Conservation (phyloP, 2,113 vertebrate species). For the Holacanthus passer region DNA sequence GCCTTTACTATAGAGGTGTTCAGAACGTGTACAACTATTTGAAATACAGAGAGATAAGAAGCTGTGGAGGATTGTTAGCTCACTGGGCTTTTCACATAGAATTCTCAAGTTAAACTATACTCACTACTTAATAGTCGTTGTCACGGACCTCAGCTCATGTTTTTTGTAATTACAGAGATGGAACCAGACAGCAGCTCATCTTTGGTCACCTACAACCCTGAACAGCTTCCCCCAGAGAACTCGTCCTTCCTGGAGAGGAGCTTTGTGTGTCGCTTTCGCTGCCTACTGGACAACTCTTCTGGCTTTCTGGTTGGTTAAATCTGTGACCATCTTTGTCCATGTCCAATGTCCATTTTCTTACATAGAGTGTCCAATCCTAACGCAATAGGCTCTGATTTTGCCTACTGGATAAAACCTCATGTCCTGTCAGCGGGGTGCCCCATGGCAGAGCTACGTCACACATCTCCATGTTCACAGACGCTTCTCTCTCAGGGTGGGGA, state of each 20-base stretch:
- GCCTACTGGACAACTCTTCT: constrained; percentile 95
- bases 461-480: background rate
- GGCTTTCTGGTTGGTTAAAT: constrained; percentile 91
- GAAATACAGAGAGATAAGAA: background rate
- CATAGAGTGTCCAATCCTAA: no score
- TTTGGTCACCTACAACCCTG: constrained; percentile 85
- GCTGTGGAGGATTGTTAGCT: background rate
- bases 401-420: background rate
- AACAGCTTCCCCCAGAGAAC: constrained; percentile 93
- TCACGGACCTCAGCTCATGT: background rate
- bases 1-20: background rate
- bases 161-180: constrained; percentile 56
- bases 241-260: constrained; percentile 92
- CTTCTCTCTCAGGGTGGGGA: background rate
- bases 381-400: background rate
- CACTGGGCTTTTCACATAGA: background rate
- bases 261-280: constrained; percentile 94
- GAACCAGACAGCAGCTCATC: constrained; percentile 69
- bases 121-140: background rate
- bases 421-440: background rate
- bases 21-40: no score
- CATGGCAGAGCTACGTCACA: background rate
- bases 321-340: no score
- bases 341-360: no score
- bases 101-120: background rate